Conservation (phyloP, 2,113 vertebrate species). For the Cinclus mexicanus region DNA sequence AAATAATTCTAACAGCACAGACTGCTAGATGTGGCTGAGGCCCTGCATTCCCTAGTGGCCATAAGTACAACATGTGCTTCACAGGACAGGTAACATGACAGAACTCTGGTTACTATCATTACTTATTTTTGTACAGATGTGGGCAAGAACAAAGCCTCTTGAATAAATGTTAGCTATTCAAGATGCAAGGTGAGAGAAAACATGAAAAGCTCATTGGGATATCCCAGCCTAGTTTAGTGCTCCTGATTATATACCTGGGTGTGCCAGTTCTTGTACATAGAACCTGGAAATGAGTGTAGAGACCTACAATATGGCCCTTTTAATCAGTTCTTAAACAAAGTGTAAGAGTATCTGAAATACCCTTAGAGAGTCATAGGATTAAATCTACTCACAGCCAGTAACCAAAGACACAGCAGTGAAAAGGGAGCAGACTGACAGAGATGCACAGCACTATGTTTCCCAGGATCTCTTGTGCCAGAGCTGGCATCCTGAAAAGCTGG, state of each 20-base stretch:
- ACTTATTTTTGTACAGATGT: not conserved
- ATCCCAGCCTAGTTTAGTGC: not conserved
- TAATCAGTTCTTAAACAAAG: not conserved
- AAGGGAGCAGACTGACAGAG: not conserved
- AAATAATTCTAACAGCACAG: not conserved
- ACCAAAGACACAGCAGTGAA: not conserved
- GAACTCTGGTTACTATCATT: not conserved
- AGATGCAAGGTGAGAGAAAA: not conserved
- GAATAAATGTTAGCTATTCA: not conserved
- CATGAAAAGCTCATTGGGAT: not conserved
- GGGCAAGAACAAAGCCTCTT: not conserved
- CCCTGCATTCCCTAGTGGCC: not conserved
- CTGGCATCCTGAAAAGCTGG: not conserved
- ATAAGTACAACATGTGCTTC: not conserved
- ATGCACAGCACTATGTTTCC: rapidly evolving
- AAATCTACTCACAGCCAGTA: not conserved
- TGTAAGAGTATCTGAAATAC: not conserved
- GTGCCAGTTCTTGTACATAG: not conserved
- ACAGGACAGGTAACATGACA: not conserved
- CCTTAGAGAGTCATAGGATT: not conserved
- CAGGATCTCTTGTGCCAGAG: not conserved
- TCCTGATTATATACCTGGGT: not conserved
- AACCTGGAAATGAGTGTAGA: not conserved
- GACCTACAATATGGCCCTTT: not conserved
- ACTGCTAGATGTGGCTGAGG: not conserved